A percentile compares a stretch with the other conserved stretches of the same genome.
Conservation (phyloP, 2,113 vertebrate genomes). For the Excalfactoria chinensis region DNA sequence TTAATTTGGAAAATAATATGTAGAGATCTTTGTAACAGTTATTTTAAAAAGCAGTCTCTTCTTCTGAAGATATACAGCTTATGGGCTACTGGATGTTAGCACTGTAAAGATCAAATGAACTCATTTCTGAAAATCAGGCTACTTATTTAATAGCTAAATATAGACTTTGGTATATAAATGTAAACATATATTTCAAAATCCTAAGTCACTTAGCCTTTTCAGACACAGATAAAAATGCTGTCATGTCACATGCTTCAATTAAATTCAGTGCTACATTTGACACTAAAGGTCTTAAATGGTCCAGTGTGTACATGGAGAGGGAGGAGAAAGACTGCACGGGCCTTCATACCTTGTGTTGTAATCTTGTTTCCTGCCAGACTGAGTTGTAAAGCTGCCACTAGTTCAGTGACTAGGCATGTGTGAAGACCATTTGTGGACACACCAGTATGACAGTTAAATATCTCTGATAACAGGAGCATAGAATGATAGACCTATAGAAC, state of each 20-base stretch:
- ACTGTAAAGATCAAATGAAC: neutral
- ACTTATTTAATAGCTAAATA: neutral
- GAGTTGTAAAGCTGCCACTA: neutral
- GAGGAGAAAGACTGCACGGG: neutral
- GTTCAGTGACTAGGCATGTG: neutral
- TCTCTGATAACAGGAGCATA: neutral
- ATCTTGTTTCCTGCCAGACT: neutral
- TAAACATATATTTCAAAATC: neutral
- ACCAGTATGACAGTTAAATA: neutral
- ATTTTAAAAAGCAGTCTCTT: neutral
- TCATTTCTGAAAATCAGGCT: neutral
- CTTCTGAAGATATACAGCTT: neutral
- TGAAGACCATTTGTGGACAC: neutral
- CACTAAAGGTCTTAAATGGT: neutral
- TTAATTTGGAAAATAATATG: neutral
- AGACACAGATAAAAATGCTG: neutral
- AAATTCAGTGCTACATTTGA: neutral
- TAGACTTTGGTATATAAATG: neutral
- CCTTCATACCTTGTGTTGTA: neutral
- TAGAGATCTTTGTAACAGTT: neutral
- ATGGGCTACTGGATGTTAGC: neutral
- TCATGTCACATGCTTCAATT: neutral
- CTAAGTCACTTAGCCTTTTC: neutral
- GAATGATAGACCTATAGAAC: no score
- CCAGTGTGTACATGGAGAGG: neutral